Conservation (phyloP, 2,113 vertebrate species). For the Empidonax traillii region DNA sequence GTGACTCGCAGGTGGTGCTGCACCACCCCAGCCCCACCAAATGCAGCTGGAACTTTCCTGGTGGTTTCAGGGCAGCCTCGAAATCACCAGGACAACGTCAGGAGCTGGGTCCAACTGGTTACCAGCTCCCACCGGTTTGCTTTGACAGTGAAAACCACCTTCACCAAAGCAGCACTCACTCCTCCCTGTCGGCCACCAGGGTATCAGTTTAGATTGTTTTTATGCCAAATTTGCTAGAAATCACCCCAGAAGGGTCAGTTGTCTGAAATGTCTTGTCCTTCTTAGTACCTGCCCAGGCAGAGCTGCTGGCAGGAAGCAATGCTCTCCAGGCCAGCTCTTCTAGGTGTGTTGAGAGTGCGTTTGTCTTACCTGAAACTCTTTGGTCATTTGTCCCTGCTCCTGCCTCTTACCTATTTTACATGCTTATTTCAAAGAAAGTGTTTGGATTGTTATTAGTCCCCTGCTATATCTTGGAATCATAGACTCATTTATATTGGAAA, state of each 20-base stretch:
- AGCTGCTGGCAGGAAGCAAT: not conserved
- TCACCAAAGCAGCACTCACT: not conserved
- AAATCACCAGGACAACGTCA: not conserved
- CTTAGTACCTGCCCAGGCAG: not conserved
- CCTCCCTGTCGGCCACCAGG: not conserved
- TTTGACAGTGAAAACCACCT: not conserved
- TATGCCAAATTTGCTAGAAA: not conserved
- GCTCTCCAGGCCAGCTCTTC: not conserved
- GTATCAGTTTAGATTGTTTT: not conserved
- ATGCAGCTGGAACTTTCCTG: not conserved
- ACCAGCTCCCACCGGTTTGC: not conserved
- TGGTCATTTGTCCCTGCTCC: not conserved
- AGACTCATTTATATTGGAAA: not conserved
- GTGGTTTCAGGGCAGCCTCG: not conserved
- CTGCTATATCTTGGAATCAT: not conserved
- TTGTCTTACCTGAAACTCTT: not conserved
- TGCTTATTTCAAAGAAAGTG: not conserved
- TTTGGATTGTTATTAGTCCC: not conserved
- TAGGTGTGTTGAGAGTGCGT: not conserved
- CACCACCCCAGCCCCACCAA: not conserved
- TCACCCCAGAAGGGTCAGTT: not conserved
- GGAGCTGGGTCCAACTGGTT: not conserved
- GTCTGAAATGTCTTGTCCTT: not conserved
- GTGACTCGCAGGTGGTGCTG: not conserved
- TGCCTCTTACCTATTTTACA: not conserved